phyloP scores from a whole-genome alignment of 2,888 invertebrate species.

The Dicycla oo region DNA sequence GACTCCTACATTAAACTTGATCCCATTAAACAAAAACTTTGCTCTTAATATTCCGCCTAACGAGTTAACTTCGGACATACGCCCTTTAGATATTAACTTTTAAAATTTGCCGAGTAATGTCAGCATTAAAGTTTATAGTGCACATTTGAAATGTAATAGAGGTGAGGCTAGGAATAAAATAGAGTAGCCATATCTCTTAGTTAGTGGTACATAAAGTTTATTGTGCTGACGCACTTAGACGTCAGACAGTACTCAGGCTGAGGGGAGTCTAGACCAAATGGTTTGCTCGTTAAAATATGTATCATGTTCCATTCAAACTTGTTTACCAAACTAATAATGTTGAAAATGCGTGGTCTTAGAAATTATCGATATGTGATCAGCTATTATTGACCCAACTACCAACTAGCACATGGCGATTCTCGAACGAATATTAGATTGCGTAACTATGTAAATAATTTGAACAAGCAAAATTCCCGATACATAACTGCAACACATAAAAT shows the following conservation, averaged over 20 bases:
- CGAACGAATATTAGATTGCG: neutral
- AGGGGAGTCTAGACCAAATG: conserved; percentile 14
- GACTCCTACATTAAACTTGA: conserved; percentile 76
- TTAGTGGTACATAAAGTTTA: conserved; percentile 41
- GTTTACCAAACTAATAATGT: neutral
- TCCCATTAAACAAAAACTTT: conserved; percentile 85
- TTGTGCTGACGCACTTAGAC: conserved; percentile 27
- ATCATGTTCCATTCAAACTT: neutral
- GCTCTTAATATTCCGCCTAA: conserved; percentile 84
- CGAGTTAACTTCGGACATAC: conserved; percentile 81
- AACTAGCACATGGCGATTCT: neutral
- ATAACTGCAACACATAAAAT: conserved; percentile 32
- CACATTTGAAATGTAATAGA: conserved; percentile 53
- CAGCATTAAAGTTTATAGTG: conserved; percentile 59
- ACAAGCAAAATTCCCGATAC: conserved; percentile 3
- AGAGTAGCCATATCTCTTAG: conserved; percentile 46
- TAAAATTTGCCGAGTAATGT: conserved; percentile 66
- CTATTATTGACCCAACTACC: neutral
- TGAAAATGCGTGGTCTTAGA: neutral
- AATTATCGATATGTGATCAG: neutral
- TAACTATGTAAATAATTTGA: conserved; percentile 12
- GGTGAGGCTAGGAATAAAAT: conserved; percentile 48
- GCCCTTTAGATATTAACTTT: conserved; percentile 76
- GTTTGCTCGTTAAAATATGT: conserved; percentile 15
- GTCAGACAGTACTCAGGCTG: conserved; percentile 16